Conservation (phyloP, 37 sponge, comb jelly and placozoan genomes). For the Ianthella basta region DNA sequence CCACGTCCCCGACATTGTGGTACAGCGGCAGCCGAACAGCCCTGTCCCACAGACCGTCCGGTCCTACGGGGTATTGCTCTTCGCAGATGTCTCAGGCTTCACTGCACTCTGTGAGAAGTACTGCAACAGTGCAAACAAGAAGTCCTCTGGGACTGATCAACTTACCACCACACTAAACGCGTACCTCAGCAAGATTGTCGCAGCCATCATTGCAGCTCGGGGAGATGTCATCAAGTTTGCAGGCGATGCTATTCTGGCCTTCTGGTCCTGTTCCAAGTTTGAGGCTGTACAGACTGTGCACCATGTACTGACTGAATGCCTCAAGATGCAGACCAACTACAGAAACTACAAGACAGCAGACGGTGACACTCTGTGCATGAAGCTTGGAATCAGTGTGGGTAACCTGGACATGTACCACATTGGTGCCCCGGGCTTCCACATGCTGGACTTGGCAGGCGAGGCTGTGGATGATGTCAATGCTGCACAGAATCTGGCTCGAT, state of each 20-base stretch:
- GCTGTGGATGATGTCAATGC: constrained; percentile 86
- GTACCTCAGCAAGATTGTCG: constrained; percentile 84
- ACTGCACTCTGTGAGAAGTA: constrained; percentile 94
- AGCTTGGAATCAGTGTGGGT: constrained; percentile 82
- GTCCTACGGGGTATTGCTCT: constrained; percentile 72
- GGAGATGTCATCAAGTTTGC: constrained; percentile 97
- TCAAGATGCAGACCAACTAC: constrained; percentile 74
- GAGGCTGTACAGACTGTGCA: constrained; percentile 49
- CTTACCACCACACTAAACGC: constrained; percentile 83
- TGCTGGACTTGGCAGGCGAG: constrained; percentile 80
- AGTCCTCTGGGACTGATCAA: constrained; percentile 72
- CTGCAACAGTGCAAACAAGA: constrained; percentile 59
- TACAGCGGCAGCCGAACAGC: constrained; percentile 30
- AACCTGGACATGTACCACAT: constrained; percentile 60
- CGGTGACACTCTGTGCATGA: constrained; percentile 65
- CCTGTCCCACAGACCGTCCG: constrained; percentile 60
- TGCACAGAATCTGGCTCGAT: constrained; percentile 69
- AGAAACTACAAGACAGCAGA: constrained; percentile 77
- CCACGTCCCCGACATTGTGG: constrained; percentile 69
- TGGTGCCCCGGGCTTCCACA: constrained; percentile 45
- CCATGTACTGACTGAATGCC: constrained; percentile 61
- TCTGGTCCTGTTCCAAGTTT: constrained; percentile 77
- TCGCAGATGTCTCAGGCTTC: constrained; percentile 87
- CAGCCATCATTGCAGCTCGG: constrained; percentile 71
- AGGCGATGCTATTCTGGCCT: constrained; percentile 90